Evolutionary conservation across 2,888 invertebrate genomes (phyloP).

Genomic region (Baronia brevicornis): DNA sequence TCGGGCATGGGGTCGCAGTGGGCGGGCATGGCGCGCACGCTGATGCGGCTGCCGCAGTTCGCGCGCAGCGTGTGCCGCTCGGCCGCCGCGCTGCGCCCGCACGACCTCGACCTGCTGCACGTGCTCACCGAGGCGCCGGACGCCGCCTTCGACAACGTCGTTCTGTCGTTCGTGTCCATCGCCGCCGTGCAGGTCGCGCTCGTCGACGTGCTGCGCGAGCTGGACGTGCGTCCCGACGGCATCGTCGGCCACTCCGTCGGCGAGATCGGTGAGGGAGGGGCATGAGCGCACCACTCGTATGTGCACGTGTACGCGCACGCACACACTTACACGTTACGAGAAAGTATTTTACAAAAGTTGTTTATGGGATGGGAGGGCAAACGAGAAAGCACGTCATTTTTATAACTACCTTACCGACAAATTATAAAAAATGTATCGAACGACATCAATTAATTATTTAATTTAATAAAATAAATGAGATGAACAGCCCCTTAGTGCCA

Average conservation of each 20-base stretch:
- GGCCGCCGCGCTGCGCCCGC: conserved; percentile 84
- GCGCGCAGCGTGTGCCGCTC: conserved; percentile 84
- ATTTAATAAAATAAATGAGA: too few relatives aligned
- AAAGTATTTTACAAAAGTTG: not conserved
- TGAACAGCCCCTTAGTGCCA: too few relatives aligned
- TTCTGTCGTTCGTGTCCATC: conserved; percentile 94
- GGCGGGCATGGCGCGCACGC: conserved; percentile 93
- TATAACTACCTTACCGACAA: too few relatives aligned
- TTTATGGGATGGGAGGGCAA: too few relatives aligned
- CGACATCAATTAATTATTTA: too few relatives aligned
- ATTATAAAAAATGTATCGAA: too few relatives aligned
- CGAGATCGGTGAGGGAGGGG: conserved; percentile 81
- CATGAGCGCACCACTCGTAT: too few relatives aligned
- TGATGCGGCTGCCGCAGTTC: conserved; percentile 90
- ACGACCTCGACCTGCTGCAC: conserved; percentile 88
- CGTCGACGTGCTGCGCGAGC: conserved; percentile 87
- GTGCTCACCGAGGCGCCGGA: conserved; percentile 86
- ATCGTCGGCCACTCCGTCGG: conserved; percentile 97
- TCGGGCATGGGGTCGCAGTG: conserved; percentile 99
- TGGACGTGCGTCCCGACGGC: conserved; percentile 92
- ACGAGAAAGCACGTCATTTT: too few relatives aligned
- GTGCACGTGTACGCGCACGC: too few relatives aligned
- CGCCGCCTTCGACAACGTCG: conserved; percentile 86
- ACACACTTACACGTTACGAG: too few relatives aligned
- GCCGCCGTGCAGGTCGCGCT: conserved; percentile 97